Base-by-base conservation (phyloP, 2,888 invertebrate species). In the Timema cristinae region DNA sequence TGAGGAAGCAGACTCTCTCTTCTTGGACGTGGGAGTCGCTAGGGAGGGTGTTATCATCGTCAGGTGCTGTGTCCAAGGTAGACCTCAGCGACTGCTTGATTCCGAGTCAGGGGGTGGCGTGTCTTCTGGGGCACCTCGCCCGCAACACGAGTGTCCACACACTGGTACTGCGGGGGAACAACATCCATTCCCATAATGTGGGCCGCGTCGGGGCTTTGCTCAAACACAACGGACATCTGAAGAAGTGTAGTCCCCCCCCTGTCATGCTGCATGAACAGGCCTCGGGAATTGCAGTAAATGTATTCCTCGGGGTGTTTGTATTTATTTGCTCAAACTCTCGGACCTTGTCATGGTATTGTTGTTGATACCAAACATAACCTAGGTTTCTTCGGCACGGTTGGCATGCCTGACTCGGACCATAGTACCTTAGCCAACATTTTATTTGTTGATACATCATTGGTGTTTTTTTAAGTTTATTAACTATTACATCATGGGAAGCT, bases 31-130 rank as follows among this genome's bases (percentile, higher is more conserved):
- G 81, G 74, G 79, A 80, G 73, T 76, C 80, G 0, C 74, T 83
- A 11, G 81, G 80, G 13, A 81, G 82, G 77, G 79, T 82, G 16
- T 73, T 83, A 10, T 76, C 78, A 7, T 80, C 81, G 9, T 82
- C 82, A 74, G 78, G 79, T 1, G 79, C 78, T 6, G 82, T 83
- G 61, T 77, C 77, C 68, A 76, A 77, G 7, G 76, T 83, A 9
- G 81, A 82, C 73, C 73, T 83, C 0, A 79, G 81, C 66, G 82
- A 83, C 73, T 83, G 82, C 69, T 80, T 83, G 78, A 75, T 83
- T 6, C 78, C 82, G 9, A 78, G 81, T 7, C 81, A 81, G 77
- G 81, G 82, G 52, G 75, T 81, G 8, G 73, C 72, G 71, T 78
- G 78, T 50, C 78, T 83, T 63, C 72, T 82, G 2, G 79, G 81